phyloP scores from a whole-genome alignment of 2,888 invertebrate genomes.

The Megalurothrips usitatus region DNA sequence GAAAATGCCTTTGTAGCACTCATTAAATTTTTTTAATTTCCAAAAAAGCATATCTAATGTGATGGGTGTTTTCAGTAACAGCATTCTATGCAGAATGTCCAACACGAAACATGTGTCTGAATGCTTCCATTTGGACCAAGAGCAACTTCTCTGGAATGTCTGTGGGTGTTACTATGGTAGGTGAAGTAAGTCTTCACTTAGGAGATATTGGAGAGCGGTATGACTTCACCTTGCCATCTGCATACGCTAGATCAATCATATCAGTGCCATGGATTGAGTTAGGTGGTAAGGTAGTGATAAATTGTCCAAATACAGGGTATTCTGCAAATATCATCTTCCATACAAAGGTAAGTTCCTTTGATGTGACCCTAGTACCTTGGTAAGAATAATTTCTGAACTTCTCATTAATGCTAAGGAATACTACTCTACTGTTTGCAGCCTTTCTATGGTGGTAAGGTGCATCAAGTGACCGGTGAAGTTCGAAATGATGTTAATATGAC shows the following conservation, averaged over 20 bases:
- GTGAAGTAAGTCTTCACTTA: conserved; percentile 82
- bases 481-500: conserved; percentile 37
- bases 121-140: conserved; percentile 97
- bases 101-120: conserved; percentile 80
- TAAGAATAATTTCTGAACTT: background rate
- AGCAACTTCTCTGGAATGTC: conserved; percentile 97
- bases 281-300: conserved; percentile 84
- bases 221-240: conserved; percentile 92
- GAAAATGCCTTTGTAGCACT: conserved; percentile 32
- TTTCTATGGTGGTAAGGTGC: conserved; percentile 93
- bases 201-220: conserved; percentile 89
- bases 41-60: background rate
- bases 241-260: conserved; percentile 92
- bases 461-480: conserved; percentile 78
- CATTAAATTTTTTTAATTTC: background rate
- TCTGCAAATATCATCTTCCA: conserved; percentile 87
- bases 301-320: conserved; percentile 88
- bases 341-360: conserved; percentile 58
- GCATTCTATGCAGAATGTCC: conserved; percentile 97
- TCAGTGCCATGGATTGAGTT: conserved; percentile 98
- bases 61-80: conserved; percentile 60
- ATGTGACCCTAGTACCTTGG: background rate
- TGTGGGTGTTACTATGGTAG: conserved; percentile 92
- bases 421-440: conserved; percentile 49
- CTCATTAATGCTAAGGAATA: background rate